These are phyloP conservation scores for Eumacrocentrus americanus DNA, from an alignment of 2,888 invertebrate species.

Conservation along the genomic window DNA sequence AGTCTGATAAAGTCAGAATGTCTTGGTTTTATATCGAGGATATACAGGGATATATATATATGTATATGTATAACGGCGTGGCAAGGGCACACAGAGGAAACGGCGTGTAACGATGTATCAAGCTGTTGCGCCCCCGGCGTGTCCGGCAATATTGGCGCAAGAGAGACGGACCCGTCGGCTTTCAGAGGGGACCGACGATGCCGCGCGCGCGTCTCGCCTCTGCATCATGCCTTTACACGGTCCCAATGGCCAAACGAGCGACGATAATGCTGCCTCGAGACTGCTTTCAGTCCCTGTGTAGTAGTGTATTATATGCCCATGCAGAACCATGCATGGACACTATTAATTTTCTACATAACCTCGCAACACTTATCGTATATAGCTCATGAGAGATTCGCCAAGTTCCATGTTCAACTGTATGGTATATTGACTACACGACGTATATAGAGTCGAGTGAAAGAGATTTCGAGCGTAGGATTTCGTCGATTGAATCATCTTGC, in stretches of 20 bases:
- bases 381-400: constrained; percentile 7
- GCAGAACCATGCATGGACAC: constrained; percentile 57
- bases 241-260: constrained; percentile 58
- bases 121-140: constrained; percentile 61
- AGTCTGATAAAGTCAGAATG: background rate
- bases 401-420: background rate
- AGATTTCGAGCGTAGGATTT: constrained; percentile 26
- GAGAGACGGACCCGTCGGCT: constrained; percentile 41
- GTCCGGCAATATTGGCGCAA: constrained; percentile 57
- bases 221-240: constrained; percentile 57
- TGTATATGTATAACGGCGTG: constrained; percentile 26
- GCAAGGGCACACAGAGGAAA: constrained; percentile 50
- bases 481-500: constrained; percentile 34
- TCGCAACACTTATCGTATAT: constrained; percentile 38
- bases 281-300: constrained; percentile 30
- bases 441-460: constrained; percentile 28
- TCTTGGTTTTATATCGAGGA: constrained; percentile 1
- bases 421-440: constrained; percentile 18
- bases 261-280: constrained; percentile 50
- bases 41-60: background rate
- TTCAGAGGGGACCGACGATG: constrained; percentile 51
- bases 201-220: constrained; percentile 45
- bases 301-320: constrained; percentile 45
- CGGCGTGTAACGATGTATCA: constrained; percentile 62
- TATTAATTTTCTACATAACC: constrained; percentile 56